These are phyloP conservation scores for Aricia artaxerxes DNA, from an alignment of 2,888 invertebrate species.

Conservation along the genomic window DNA sequence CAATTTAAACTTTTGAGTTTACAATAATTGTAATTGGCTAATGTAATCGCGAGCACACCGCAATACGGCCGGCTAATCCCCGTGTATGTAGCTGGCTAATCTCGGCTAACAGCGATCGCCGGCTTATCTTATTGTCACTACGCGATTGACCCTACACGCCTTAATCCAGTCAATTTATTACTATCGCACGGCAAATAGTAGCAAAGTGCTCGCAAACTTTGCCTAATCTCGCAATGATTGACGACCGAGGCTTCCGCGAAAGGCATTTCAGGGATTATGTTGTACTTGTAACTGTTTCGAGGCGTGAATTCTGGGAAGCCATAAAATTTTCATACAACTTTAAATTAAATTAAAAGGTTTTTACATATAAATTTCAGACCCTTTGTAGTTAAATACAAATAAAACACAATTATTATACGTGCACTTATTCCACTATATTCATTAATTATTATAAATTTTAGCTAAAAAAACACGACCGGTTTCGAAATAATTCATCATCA, in stretches of 20 bases:
- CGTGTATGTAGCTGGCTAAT: slow-evolving; percentile 5
- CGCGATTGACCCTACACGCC: slow-evolving; percentile 15
- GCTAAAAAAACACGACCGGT: no score
- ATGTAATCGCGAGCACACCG: neutral
- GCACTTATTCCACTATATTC: no score
- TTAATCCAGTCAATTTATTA: slow-evolving; percentile 6
- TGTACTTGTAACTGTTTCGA: neutral
- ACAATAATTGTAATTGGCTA: neutral
- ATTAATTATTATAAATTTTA: no score
- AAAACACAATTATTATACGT: no score
- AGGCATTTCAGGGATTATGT: neutral
- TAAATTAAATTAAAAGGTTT: neutral
- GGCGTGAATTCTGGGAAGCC: neutral
- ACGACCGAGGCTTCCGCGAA: neutral
- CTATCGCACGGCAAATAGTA: neutral
- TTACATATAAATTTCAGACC: neutral
- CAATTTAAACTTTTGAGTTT: neutral
- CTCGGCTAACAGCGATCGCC: neutral
- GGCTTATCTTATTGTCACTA: slow-evolving; percentile 22
- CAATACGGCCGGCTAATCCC: neutral
- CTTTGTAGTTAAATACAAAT: neutral
- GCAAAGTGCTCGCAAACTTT: neutral
- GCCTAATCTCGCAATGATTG: slow-evolving; percentile 1
- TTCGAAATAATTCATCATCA: no score
- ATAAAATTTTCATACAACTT: neutral